Evolutionary conservation across 23 tunicate genomes (phyloP), one percentile per base, ranked within the genome.

Genomic region (Trididemnum clinides): DNA sequence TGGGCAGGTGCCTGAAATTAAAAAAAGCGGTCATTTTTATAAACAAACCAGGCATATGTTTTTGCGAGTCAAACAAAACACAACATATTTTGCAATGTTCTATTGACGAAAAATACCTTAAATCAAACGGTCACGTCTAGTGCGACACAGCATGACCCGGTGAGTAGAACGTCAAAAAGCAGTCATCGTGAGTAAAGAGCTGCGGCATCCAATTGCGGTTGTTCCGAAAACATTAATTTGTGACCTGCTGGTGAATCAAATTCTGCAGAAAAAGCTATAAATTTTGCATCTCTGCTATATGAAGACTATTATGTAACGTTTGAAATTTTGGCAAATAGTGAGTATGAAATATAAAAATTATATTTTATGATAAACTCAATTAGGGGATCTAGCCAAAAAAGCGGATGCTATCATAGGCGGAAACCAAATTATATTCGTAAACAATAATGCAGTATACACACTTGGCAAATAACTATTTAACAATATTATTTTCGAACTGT

Each of bases 71-170:
- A 59, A 44, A 59, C 69, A 59, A 59, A 59, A 59, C 26, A 59
- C 69, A 59, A 59, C 6, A 59, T 59, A 59, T 59, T 59, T 59
- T 59, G 69, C 69, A 59, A 12, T 59, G 26, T 59, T 59, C 27
- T 5, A 59, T 59, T 21, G 26, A 21, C 21, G 26, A 59, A 59
- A 59, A 59, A 59, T 59, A 4, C 69, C 69, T 26, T 4, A 21
- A 59, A 59, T 12, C 69, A 59, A 59, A 19, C 23, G 27, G 23
- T 21, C 4, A 22, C 4, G 23, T 21, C 27, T 4, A n/a, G 21
- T 12, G 21, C 26, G 26, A 59, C 69, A 21, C 26, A 12, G 27
- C 27, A 59, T 59, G 26, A 59, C 27, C 69, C 23, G 69, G 69
- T 59, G 69, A 21, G 69, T 59, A 59, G 27, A 59, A 21, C 23